These are phyloP conservation scores for Fopius arisanus DNA, from an alignment of 1,140 invertebrate species.

Conservation along the genomic window DNA sequence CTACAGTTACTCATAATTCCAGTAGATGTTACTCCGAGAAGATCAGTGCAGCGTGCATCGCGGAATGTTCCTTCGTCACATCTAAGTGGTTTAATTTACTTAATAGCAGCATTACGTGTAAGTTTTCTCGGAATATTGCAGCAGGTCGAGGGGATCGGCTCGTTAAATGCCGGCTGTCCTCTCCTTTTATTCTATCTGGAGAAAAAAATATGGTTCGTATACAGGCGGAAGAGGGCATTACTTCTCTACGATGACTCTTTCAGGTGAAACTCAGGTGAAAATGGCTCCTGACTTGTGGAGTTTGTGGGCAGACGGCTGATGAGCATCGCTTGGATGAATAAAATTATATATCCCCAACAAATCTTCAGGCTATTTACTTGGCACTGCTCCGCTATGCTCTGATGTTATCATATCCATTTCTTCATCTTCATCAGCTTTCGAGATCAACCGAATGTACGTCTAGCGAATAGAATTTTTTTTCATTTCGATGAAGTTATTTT, in stretches of 20 bases:
- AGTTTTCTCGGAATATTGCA: constrained; percentile 37
- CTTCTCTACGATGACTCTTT: not conserved
- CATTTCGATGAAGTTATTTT: not conserved
- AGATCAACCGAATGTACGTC: not conserved
- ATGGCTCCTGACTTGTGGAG: not conserved
- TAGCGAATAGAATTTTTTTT: not conserved
- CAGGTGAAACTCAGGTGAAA: constrained; percentile 2
- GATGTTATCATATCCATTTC: not conserved
- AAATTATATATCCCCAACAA: not conserved
- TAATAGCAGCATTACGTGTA: constrained; percentile 37
- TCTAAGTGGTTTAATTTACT: constrained; percentile 49
- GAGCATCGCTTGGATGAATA: not conserved
- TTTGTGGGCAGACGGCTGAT: not conserved
- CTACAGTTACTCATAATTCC: not conserved
- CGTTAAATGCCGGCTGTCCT: constrained; percentile 32
- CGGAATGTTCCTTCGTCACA: constrained; percentile 26
- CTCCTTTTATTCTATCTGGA: constrained; percentile 21
- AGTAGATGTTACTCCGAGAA: not conserved
- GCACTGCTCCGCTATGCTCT: not conserved
- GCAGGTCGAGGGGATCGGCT: constrained; percentile 35
- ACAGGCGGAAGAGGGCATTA: constrained; percentile 23
- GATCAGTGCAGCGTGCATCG: constrained; percentile 16
- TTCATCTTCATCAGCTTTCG: not conserved
- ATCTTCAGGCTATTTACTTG: not conserved
- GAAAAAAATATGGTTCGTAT: constrained; percentile 23